These are phyloP conservation scores for Cepphus grylle DNA, from an alignment of 2,113 vertebrate genomes.

Conservation along the genomic window DNA sequence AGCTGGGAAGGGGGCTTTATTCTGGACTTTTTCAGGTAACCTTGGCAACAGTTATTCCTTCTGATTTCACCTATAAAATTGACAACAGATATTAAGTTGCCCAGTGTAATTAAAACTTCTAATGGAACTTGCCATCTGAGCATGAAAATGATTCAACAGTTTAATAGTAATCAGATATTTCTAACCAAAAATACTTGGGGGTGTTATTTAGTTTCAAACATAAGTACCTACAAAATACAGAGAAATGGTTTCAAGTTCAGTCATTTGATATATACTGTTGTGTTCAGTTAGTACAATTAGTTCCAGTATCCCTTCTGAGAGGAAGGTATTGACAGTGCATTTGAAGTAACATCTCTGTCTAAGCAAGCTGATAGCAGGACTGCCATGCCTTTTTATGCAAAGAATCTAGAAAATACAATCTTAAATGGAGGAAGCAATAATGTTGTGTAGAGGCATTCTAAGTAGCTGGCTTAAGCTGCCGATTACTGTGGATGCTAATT, in stretches of 20 bases:
- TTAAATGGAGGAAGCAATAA: conserved; percentile 15
- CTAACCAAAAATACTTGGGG: background rate
- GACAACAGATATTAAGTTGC: background rate
- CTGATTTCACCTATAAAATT: background rate
- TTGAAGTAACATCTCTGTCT: background rate
- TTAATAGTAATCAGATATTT: background rate
- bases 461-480: conserved; percentile 36
- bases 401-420: conserved; percentile 16
- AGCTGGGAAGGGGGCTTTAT: background rate
- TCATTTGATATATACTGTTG: background rate
- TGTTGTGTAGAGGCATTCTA: background rate
- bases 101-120: background rate
- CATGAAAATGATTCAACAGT: background rate
- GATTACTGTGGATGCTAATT: conserved; percentile 63
- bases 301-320: background rate
- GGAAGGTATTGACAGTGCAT: background rate
- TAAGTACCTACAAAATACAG: background rate
- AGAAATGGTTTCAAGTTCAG: background rate
- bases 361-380: background rate
- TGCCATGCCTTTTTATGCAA: background rate
- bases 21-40: background rate
- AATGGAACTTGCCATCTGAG: background rate
- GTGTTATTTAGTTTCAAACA: background rate
- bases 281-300: background rate
- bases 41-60: background rate